A percentile compares a stretch with the other conserved stretches of the same genome.
Conservation (phyloP, 2,888 invertebrate species). For the Luffia ferchaultella region DNA sequence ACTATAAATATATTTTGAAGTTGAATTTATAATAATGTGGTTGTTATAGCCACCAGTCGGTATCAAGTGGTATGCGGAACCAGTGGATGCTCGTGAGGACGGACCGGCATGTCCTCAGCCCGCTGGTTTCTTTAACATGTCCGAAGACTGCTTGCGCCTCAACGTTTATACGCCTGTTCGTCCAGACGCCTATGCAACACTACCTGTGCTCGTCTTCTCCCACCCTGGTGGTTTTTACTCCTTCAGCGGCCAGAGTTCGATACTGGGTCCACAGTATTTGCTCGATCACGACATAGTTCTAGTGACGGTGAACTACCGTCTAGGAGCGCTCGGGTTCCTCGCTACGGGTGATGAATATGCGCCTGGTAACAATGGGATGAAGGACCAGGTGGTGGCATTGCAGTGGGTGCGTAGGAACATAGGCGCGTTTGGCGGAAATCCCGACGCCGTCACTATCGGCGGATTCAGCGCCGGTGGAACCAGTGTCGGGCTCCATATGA, state of each 20-base stretch:
- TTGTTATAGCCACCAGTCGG: slow-evolving; percentile 55
- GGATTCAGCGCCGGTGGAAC: neutral
- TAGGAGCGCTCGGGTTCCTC: neutral
- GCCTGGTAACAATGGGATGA: neutral
- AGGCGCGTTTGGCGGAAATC: neutral
- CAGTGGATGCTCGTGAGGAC: slow-evolving; percentile 64
- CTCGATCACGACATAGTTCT: neutral
- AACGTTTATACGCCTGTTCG: neutral
- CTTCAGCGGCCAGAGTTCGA: neutral
- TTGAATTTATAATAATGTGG: too few species aligned
- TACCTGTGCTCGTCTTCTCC: neutral
- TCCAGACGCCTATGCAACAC: neutral
- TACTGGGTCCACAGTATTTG: neutral
- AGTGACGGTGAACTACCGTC: neutral
- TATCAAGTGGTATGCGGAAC: slow-evolving; percentile 47
- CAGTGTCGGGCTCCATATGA: neutral
- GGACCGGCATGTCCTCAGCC: slow-evolving; percentile 67
- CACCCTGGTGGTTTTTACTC: neutral
- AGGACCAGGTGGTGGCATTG: neutral
- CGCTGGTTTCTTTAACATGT: too few species aligned
- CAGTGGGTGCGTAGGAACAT: neutral
- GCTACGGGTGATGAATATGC: neutral
- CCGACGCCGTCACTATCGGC: neutral
- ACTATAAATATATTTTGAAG: too few species aligned
- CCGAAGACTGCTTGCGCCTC: neutral